Percentiles rank a stretch among this genome's conserved stretches.
Conservation (phyloP, 2,113 vertebrate genomes). For the Choloepus hoffmanni region DNA sequence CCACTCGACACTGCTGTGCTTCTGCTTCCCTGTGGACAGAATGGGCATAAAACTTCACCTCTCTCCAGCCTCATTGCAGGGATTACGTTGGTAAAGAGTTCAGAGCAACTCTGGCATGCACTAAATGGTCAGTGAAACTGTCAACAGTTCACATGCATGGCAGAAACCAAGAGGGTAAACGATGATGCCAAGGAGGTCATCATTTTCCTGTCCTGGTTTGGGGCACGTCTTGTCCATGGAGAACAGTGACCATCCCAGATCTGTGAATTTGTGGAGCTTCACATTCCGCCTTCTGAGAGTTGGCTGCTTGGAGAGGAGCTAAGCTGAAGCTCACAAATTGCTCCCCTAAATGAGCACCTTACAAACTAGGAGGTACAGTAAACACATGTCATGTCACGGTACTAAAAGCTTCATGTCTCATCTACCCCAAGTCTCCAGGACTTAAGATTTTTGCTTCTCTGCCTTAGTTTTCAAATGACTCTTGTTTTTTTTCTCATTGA, state of each 20-base stretch:
- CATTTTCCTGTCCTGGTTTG: background rate
- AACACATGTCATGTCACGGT: too few species aligned
- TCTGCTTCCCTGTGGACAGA: background rate
- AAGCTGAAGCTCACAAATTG: background rate
- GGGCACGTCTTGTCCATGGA: accelerated
- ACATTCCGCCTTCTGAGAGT: background rate
- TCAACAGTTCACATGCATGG: background rate
- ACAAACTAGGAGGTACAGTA: too few species aligned
- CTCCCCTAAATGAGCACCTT: background rate
- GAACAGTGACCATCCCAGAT: background rate
- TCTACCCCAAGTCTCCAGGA: too few species aligned
- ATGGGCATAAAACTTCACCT: too few species aligned
- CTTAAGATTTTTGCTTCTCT: too few species aligned
- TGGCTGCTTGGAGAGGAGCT: background rate
- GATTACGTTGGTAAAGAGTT: background rate
- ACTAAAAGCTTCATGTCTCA: too few species aligned
- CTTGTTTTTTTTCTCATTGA: too few species aligned
- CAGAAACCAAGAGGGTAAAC: background rate
- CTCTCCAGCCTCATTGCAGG: background rate
- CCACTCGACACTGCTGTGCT: background rate
- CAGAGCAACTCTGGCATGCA: accelerated
- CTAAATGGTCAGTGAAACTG: too few species aligned
- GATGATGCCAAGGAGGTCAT: too few species aligned
- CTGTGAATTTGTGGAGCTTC: background rate
- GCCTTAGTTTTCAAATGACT: too few species aligned